These are phyloP conservation scores for Eueremaeus valkanovi DNA, from an alignment of 2,888 invertebrate species.

Conservation along the genomic window DNA sequence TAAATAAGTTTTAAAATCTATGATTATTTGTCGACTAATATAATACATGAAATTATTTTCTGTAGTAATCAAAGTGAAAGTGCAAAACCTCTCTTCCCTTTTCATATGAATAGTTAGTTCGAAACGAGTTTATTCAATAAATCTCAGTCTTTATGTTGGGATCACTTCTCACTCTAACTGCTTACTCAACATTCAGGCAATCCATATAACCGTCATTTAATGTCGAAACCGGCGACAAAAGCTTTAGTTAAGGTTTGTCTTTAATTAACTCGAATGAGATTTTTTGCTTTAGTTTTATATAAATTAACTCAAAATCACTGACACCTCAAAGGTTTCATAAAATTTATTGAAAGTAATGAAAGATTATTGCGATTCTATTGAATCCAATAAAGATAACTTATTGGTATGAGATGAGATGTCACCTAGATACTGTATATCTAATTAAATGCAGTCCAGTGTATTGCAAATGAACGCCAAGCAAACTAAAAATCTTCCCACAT, in stretches of 20 bases:
- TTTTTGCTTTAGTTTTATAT: too few relatives aligned
- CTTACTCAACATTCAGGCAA: not conserved
- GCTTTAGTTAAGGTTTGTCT: not conserved
- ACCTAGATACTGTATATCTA: too few relatives aligned
- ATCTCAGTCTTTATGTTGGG: not conserved
- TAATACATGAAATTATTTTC: too few relatives aligned
- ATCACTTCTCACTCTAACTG: not conserved
- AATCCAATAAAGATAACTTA: too few relatives aligned
- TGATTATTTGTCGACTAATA: not conserved
- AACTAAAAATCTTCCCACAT: too few relatives aligned
- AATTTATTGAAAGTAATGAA: too few relatives aligned
- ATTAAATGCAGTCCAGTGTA: too few relatives aligned
- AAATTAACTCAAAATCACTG: too few relatives aligned
- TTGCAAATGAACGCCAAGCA: too few relatives aligned
- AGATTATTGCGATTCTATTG: too few relatives aligned
- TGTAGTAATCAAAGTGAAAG: not conserved
- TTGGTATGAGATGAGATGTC: too few relatives aligned
- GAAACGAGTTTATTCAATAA: not conserved
- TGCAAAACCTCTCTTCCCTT: slow-evolving; percentile 2
- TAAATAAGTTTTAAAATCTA: not conserved
- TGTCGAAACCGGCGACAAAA: not conserved
- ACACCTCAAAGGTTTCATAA: too few relatives aligned
- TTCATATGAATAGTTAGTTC: not conserved
- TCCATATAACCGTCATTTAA: not conserved
- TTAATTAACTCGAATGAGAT: not conserved